Evolutionary conservation across 2,113 vertebrate species (phyloP).

Genomic region (Spheniscus mendiculus): DNA sequence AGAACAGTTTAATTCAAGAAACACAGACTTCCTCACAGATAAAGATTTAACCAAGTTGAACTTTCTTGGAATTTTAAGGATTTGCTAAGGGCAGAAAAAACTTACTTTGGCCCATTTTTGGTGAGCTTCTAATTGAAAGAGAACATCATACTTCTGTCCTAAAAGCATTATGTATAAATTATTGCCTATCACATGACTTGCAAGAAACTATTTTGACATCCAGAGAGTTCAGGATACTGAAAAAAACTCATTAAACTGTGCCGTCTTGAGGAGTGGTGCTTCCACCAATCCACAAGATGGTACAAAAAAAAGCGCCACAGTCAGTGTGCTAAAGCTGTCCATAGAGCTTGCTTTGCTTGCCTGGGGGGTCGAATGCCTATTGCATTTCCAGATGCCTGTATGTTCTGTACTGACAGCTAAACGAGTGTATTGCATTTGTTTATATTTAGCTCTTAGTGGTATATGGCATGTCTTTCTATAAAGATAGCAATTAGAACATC

Average conservation of each 20-base stretch:
- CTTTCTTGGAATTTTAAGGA: background rate
- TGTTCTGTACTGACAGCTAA: background rate
- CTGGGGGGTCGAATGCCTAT: background rate
- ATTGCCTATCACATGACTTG: background rate
- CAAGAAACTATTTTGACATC: background rate
- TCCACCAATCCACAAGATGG: background rate
- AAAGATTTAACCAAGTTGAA: background rate
- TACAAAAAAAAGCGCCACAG: background rate
- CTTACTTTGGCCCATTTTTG: background rate
- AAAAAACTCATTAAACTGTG: background rate
- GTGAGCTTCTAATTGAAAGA: background rate
- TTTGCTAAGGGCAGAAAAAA: background rate
- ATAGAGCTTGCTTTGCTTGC: background rate
- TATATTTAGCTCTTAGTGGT: background rate
- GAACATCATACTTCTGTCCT: background rate
- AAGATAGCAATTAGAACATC: background rate
- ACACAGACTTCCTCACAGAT: too few relatives aligned
- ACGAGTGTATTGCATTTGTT: background rate
- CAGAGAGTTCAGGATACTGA: background rate
- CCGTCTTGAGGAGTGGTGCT: background rate
- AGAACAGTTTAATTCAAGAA: background rate
- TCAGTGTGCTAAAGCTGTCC: background rate
- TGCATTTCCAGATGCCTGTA: background rate
- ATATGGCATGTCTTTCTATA: background rate
- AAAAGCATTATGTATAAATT: background rate